Conservation (phyloP, 2,797 vertebrate species). For the Hirundo rustica region DNA sequence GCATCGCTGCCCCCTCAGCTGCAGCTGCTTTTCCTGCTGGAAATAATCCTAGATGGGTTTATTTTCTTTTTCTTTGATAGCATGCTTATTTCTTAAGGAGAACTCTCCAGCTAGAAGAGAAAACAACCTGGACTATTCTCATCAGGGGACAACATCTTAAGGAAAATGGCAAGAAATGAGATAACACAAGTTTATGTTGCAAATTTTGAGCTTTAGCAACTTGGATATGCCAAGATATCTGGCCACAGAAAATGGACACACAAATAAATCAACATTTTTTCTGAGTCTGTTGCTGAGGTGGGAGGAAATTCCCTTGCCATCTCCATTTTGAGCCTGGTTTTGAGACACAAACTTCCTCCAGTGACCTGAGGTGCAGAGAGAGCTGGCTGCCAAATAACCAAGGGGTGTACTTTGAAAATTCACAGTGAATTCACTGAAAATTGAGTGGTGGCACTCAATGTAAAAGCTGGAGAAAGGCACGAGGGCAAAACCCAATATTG, state of each 20-base stretch:
- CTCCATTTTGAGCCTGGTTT: not conserved
- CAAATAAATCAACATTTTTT: not conserved
- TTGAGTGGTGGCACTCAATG: not conserved
- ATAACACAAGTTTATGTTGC: not conserved
- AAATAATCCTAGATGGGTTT: constrained; percentile 71
- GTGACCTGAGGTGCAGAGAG: not conserved
- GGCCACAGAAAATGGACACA: not conserved
- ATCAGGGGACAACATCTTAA: not conserved
- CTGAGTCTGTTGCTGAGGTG: not conserved
- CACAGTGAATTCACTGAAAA: no score
- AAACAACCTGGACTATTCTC: not conserved
- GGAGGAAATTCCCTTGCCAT: not conserved
- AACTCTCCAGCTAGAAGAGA: constrained; percentile 19
- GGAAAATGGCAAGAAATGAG: not conserved
- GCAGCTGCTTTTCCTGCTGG: constrained; percentile 70
- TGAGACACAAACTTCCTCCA: not conserved
- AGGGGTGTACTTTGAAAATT: not conserved
- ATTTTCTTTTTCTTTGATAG: constrained; percentile 44
- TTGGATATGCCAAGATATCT: not conserved
- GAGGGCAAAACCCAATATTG: fast-evolving
- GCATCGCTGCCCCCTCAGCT: constrained; percentile 63
- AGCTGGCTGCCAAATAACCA: not conserved
- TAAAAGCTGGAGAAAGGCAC: not conserved
- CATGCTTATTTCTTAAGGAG: constrained; percentile 39
- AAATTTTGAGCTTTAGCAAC: not conserved